phyloP scores from a whole-genome alignment of 2,113 vertebrate genomes.

The Ictidomys tridecemlineatus region DNA sequence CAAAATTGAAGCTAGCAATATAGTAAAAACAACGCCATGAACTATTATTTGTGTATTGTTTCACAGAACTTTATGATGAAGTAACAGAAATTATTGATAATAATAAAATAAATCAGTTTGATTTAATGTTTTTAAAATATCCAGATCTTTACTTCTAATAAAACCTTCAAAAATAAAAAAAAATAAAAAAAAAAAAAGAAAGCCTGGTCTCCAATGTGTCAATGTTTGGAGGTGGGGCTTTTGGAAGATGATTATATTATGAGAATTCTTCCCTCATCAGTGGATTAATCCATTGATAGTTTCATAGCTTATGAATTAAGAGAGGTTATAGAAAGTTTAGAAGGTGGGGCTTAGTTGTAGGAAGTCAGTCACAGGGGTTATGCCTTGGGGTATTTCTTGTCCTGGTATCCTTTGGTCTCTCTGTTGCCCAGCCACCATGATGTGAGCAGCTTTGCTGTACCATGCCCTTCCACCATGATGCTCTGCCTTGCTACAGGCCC shows the following conservation, averaged over 20 bases:
- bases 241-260: background rate
- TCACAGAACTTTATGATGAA: background rate
- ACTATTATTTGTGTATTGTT: background rate
- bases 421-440: background rate
- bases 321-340: background rate
- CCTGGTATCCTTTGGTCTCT: background rate
- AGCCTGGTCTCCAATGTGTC: background rate
- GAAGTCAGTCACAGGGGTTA: background rate
- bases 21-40: background rate
- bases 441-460: background rate
- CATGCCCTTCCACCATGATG: background rate
- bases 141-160: slow-evolving; percentile 1
- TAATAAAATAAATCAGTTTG: background rate
- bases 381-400: background rate
- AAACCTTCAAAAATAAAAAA: background rate
- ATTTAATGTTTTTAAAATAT: slow-evolving; percentile 3
- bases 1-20: background rate
- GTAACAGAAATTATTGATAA: background rate
- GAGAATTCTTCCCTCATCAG: background rate
- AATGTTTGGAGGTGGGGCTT: background rate
- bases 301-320: background rate
- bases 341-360: background rate
- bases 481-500: background rate
- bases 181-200: too few species aligned
- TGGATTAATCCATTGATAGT: background rate